Base-by-base conservation (phyloP, 1,140 invertebrate species). In the Spodoptera litura region DNA sequence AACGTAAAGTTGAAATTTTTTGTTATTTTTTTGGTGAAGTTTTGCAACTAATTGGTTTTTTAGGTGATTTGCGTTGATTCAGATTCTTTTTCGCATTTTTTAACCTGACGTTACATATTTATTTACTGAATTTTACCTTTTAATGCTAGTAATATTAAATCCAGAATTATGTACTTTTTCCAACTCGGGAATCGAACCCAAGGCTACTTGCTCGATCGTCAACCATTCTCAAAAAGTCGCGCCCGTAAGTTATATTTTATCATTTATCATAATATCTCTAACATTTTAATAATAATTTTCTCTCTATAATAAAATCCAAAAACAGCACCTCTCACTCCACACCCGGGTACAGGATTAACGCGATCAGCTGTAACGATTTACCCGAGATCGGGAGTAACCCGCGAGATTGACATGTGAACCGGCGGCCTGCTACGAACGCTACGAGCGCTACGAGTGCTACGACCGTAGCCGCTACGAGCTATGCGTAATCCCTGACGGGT, bases 381-480 rank as follows among this genome's bases (percentile, higher is more conserved):
- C 62, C 62, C 44, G 9, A 44, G 38, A 66, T 66, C 52, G 64
- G 52, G 49, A 25, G 8, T 15, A 13, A n/a, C 62, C 20, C 12
- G 27, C 13, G 10, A 52, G 78, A 79, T 73, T 85, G 83, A 85
- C 83, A 81, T 83, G 83, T 78, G 83, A 85, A 85, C 83, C 80
- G 59, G 52, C 78, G 56, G 78, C 55, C 59, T 78, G 78, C 74
- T 78, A 58, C 80, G 70, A 78, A 31, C 44, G 53, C 52, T 15
- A 49, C 78, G 79, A 72, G 80, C 44, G 53, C 52, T 15, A 49
- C 78, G 79, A 72, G 80, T 73, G 76, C 25, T 83, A 80, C 10
- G 51, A 55, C 27, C 11, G 59, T 66, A 66, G 61, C 35, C 27
- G 61, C 73, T 74, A 74, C 72, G 72, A 73, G 38, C 56, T 66